Conservation (phyloP, 2,797 vertebrate genomes). For the Eulemur rubriventer region DNA sequence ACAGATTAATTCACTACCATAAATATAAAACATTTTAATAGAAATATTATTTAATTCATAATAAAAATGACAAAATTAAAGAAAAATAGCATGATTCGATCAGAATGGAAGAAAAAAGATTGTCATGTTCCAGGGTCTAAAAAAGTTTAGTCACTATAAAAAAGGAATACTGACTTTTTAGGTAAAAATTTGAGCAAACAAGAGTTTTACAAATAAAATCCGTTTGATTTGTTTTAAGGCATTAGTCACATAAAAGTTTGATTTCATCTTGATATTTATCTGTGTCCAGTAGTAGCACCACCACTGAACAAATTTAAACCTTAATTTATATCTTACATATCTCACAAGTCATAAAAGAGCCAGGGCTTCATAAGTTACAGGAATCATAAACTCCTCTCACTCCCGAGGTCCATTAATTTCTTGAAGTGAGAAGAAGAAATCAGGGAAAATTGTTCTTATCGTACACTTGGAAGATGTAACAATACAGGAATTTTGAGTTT, state of each 20-base stretch:
- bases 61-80: conserved; percentile 58
- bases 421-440: background rate
- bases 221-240: background rate
- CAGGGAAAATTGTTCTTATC: background rate
- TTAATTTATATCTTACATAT: background rate
- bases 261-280: conserved; percentile 38
- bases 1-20: background rate
- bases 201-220: conserved; percentile 23
- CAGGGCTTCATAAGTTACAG: background rate
- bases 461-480: background rate
- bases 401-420: background rate
- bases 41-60: conserved; percentile 42
- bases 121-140: conserved; percentile 78
- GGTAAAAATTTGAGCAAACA: conserved; percentile 46
- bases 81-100: conserved; percentile 66
- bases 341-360: background rate
- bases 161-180: conserved; percentile 39
- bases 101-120: conserved; percentile 62
- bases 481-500: background rate
- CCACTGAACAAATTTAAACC: background rate
- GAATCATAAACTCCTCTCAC: background rate
- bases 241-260: background rate
- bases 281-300: background rate
- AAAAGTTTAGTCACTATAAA: conserved; percentile 65
- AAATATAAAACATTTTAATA: conserved; percentile 14